Percentiles rank a stretch among this genome's conserved stretches.
phyloP scores from a whole-genome alignment of 2,113 vertebrate species.

The Periophthalmodon schlosseri region DNA sequence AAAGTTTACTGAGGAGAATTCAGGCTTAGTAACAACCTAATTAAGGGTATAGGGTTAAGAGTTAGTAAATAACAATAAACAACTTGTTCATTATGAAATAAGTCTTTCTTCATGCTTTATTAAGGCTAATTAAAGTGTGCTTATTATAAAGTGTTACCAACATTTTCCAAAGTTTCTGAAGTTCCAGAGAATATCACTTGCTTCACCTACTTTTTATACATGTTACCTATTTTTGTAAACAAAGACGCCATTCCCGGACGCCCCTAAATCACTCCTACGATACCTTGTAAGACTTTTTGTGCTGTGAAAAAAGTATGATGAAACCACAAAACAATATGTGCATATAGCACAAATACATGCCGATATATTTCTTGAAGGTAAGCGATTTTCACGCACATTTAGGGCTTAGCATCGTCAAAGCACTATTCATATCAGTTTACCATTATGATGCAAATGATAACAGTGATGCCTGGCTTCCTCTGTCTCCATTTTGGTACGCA shows the following conservation, averaged over 20 bases:
- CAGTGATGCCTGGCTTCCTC: slow-evolving; percentile 49
- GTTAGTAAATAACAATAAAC: neutral
- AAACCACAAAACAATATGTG: slow-evolving; percentile 62
- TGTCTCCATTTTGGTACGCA: slow-evolving; percentile 39
- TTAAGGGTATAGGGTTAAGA: too few relatives aligned
- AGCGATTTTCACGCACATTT: slow-evolving; percentile 65
- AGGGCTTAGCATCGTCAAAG: slow-evolving; percentile 64
- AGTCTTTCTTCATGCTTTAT: too few relatives aligned
- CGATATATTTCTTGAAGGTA: slow-evolving; percentile 69
- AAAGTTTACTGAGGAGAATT: too few relatives aligned
- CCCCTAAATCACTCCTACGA: slow-evolving; percentile 52
- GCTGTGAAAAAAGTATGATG: slow-evolving; percentile 54
- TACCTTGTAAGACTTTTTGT: slow-evolving; percentile 46
- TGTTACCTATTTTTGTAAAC: slow-evolving; percentile 43
- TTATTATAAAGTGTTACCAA: too few relatives aligned
- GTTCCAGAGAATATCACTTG: slow-evolving; percentile 11
- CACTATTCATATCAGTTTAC: slow-evolving; percentile 67
- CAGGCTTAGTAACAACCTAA: too few relatives aligned
- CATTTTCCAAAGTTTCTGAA: neutral
- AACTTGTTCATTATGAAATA: neutral
- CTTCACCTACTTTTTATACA: slow-evolving; percentile 25
- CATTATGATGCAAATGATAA: slow-evolving; percentile 81
- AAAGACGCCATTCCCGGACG: slow-evolving; percentile 10
- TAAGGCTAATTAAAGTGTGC: too few relatives aligned
- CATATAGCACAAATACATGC: slow-evolving; percentile 41